phyloP scores from a whole-genome alignment of 2,888 invertebrate genomes.

The Xanthia togata region DNA sequence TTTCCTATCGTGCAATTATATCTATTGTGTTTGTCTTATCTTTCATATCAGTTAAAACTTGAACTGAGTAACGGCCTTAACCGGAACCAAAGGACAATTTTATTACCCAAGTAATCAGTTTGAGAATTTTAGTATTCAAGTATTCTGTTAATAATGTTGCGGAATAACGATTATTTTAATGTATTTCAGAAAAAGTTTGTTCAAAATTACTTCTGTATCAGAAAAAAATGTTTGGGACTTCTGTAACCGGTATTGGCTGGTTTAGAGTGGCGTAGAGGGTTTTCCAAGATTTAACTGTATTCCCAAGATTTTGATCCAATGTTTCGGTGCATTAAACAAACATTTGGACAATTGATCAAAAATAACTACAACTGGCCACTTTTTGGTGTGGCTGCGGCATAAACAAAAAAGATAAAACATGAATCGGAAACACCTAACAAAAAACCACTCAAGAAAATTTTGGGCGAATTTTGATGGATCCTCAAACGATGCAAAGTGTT shows the following conservation, averaged over 20 bases:
- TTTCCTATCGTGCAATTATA: conserved; percentile 14
- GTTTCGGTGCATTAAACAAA: conserved; percentile 25
- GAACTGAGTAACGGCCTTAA: conserved; percentile 60
- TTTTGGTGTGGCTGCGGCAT: not conserved
- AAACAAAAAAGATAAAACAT: conserved; percentile 19
- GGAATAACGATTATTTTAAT: conserved; percentile 11
- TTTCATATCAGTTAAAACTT: conserved; percentile 55
- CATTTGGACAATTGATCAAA: conserved; percentile 26
- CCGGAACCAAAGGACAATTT: conserved; percentile 54
- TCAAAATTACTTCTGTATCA: not conserved
- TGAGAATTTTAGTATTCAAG: conserved; percentile 37
- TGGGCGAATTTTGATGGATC: not conserved
- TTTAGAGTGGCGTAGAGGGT: not conserved
- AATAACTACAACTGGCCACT: conserved; percentile 12
- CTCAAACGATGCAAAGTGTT: conserved; percentile 10
- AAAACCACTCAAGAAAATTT: not conserved
- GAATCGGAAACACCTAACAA: not conserved
- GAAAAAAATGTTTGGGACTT: conserved; percentile 10
- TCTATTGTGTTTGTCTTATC: conserved; percentile 34
- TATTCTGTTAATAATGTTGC: conserved; percentile 48
- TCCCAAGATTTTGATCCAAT: not conserved
- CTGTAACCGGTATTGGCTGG: not conserved
- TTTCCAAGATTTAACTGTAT: conserved; percentile 19
- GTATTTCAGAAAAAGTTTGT: conserved; percentile 17
- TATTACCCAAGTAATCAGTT: conserved; percentile 45